Evolutionary conservation across 2,797 vertebrate species (phyloP).

Genomic region (Eospalax fontanierii): DNA sequence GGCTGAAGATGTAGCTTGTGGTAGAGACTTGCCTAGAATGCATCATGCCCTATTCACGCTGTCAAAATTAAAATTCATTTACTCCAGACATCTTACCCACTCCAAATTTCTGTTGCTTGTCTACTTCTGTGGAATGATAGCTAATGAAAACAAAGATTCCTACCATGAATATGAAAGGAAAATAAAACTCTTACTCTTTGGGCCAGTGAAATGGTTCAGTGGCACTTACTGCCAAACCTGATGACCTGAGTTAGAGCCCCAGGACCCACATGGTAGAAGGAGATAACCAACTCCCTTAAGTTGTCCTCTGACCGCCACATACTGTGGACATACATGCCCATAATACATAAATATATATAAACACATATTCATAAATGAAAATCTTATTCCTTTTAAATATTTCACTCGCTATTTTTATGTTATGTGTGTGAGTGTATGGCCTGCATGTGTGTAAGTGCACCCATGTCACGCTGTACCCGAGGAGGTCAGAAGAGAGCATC

Average conservation of each 20-base stretch:
- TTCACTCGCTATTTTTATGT: no score
- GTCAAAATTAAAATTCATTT: slow-evolving; percentile 27
- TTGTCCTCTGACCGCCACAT: neutral
- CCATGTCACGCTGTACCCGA: no score
- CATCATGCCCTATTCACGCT: neutral
- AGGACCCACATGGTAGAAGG: neutral
- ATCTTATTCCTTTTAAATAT: no score
- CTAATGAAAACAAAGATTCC: neutral
- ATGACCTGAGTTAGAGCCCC: neutral
- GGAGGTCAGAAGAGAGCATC: no score
- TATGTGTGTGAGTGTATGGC: no score
- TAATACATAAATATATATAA: neutral
- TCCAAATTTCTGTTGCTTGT: neutral
- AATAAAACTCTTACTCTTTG: neutral
- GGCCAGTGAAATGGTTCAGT: neutral
- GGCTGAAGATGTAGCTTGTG: neutral
- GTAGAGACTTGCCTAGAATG: neutral
- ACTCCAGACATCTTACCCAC: neutral
- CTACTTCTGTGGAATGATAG: neutral
- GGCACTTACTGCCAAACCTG: neutral
- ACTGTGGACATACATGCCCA: neutral
- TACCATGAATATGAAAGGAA: neutral
- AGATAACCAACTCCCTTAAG: neutral
- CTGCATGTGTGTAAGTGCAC: no score
- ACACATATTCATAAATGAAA: neutral